Evolutionary conservation across 2,888 invertebrate genomes (phyloP).

Genomic region (Cephus runcator): DNA sequence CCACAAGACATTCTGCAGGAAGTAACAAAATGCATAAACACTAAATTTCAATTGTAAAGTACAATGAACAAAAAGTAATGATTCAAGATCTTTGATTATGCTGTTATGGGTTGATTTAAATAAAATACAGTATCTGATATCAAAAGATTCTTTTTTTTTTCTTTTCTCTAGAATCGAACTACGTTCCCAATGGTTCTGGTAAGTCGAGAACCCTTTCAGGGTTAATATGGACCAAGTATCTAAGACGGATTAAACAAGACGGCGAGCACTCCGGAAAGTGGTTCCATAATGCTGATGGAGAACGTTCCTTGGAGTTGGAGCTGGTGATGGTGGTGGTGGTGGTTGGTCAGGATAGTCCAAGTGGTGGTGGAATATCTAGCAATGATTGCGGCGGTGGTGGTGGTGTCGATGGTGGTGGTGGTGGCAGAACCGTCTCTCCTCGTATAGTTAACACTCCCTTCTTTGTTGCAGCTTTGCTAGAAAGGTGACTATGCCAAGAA

Average conservation of each 20-base stretch:
- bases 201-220: constrained; percentile 5
- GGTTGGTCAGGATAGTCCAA: neutral
- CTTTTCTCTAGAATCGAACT: neutral
- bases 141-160: neutral
- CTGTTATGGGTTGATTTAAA: neutral
- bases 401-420: constrained; percentile 7
- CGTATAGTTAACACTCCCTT: constrained; percentile 44
- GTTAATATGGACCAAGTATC: neutral
- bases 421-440: constrained; percentile 16
- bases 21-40: neutral
- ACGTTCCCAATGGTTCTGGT: neutral
- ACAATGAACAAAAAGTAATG: neutral
- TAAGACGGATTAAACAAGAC: neutral
- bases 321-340: constrained; percentile 13
- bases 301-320: constrained; percentile 11
- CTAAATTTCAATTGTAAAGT: neutral
- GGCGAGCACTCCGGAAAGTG: neutral
- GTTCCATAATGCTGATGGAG: neutral
- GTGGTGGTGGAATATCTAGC: neutral
- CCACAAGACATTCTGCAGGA: neutral
- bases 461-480: constrained; percentile 55
- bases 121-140: neutral
- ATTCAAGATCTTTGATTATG: neutral
- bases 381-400: constrained; percentile 19
- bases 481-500: constrained; percentile 62